Conservation (phyloP, 2,888 invertebrate species). For the Drosophila hamatofila region DNA sequence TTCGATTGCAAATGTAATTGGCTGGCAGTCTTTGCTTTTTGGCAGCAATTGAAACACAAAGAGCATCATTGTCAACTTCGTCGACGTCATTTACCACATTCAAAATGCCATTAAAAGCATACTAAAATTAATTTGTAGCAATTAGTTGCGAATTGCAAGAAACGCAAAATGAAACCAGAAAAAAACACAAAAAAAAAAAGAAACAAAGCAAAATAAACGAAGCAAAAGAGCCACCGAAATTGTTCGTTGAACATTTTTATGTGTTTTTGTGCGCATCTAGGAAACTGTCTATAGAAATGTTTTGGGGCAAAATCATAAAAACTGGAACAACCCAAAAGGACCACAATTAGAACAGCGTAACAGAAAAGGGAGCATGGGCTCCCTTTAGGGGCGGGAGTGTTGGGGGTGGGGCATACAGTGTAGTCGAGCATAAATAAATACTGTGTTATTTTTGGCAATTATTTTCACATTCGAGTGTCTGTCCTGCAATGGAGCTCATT, state of each 20-base stretch:
- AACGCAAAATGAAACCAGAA: constrained; percentile 47
- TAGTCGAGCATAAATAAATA: constrained; percentile 77
- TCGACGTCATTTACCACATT: constrained; percentile 72
- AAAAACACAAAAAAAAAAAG: neutral
- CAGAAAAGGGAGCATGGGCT: too few species aligned
- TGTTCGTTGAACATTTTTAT: constrained; percentile 77
- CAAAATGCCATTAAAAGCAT: constrained; percentile 81
- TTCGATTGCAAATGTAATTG: neutral
- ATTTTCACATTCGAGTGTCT: constrained; percentile 78
- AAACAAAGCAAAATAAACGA: constrained; percentile 31
- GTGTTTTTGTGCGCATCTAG: constrained; percentile 79
- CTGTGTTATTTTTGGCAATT: constrained; percentile 79
- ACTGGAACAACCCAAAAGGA: constrained; percentile 38
- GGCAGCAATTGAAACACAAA: constrained; percentile 65
- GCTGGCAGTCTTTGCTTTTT: constrained; percentile 33
- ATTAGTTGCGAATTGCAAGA: constrained; percentile 81
- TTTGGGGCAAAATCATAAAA: constrained; percentile 68
- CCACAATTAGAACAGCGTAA: constrained; percentile 16
- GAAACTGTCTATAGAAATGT: constrained; percentile 65
- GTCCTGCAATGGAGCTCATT: constrained; percentile 66
- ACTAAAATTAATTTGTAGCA: constrained; percentile 82
- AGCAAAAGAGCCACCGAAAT: constrained; percentile 59
- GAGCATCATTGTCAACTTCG: constrained; percentile 65
- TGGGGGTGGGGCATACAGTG: constrained; percentile 12
- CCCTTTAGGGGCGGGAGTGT: neutral